Base-by-base conservation (phyloP, 2,113 vertebrate genomes). In the Psephotus haematonotus region DNA sequence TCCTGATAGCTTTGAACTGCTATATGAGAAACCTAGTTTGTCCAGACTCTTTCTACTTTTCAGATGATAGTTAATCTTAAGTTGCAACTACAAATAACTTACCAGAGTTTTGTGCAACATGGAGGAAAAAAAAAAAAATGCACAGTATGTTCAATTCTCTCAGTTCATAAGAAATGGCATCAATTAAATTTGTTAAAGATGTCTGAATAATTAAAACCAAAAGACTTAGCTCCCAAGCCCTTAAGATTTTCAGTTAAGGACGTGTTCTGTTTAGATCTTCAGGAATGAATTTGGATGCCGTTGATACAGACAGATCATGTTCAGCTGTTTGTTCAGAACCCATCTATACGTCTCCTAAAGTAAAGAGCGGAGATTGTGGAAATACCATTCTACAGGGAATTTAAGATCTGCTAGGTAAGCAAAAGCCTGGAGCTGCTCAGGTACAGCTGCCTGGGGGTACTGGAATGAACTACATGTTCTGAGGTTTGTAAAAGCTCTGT, bases 181-280 rank as follows among this genome's bases (percentile, higher is more conserved):
- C 25, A 79, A 44, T 82, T 91, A 71, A 85, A 82, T 90, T 93
- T 85, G 93, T 71, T 72, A 75, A 91, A 71, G 35, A n/a, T 35
- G 18, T 60, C 47, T 87, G 47, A 79, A 94, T 90, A 85, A 92
- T 91, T 91, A 27, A 92, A 91, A 60, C 24, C 17, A 17, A 24
- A 78, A 76, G 43, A 50, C 27, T 81, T 50, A 8, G 10, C 14
- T 90, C 20, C 44, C 31, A 75, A 87, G 29, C 35, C 22, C 52
- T 62, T 82, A 68, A 47, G 15, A 27, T 75, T 86, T 91, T 71
- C 29, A 55, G 29, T 67, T 83, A 53, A 92, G 69, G 25, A 79
- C 10, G 3, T 18, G 23, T 29, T 76, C 39, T 80, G 88, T 80
- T 76, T 44, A 39, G 37, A 55, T 17, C 59, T 35, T 35, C 57